Conservation (phyloP, 2,797 vertebrate genomes). For the Rhynchotus rufescens region DNA sequence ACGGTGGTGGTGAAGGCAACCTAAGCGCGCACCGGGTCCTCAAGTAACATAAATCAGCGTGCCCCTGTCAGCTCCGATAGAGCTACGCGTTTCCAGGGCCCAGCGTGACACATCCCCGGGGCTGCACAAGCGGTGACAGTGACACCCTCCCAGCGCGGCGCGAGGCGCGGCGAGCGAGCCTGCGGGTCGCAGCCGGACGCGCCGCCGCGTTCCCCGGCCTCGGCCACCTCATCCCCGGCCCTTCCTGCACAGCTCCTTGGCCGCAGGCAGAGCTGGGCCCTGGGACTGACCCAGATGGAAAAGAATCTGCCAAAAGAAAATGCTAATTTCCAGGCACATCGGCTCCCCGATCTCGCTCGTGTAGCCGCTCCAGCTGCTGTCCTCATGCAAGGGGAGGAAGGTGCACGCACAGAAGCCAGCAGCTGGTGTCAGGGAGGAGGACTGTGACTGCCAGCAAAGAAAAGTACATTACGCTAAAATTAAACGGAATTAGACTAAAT, state of each 20-base stretch:
- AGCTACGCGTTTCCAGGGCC: not conserved
- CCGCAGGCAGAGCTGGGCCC: rapidly evolving
- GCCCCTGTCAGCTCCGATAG: not conserved
- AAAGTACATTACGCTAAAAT: slow-evolving; percentile 12
- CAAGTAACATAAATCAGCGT: slow-evolving; percentile 41
- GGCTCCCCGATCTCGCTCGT: not conserved
- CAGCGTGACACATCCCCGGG: not conserved
- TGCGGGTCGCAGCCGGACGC: not conserved
- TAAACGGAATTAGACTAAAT: slow-evolving; percentile 40
- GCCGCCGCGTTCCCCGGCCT: not conserved
- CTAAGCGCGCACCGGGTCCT: not conserved
- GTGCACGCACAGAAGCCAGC: not conserved
- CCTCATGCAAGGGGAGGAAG: not conserved
- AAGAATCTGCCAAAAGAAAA: slow-evolving; percentile 7
- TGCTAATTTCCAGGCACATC: not conserved
- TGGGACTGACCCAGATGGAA: not conserved
- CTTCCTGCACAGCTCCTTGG: not conserved
- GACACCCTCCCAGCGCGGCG: not conserved
- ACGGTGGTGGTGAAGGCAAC: not conserved
- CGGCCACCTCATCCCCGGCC: rapidly evolving
- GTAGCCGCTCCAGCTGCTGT: not conserved
- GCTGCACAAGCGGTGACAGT: not conserved
- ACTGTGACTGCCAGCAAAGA: not conserved
- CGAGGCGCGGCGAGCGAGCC: not conserved
- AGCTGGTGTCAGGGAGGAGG: slow-evolving; percentile 21